phyloP scores from a whole-genome alignment of 2,797 vertebrate genomes.

The Pseudomugil tenellus region DNA sequence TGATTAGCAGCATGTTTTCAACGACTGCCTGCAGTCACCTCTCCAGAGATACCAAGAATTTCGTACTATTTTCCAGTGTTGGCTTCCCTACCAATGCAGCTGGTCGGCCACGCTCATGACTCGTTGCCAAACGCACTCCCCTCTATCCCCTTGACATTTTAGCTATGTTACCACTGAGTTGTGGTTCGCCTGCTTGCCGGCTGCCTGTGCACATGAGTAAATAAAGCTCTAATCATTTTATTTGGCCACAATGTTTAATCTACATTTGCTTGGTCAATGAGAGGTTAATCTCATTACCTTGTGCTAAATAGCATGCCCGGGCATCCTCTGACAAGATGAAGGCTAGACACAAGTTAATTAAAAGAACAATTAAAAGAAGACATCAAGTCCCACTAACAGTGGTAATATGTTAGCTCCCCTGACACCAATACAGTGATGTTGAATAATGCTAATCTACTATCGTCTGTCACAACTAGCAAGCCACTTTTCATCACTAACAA shows the following conservation, averaged over 20 bases:
- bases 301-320: conserved; percentile 69
- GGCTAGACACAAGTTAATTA: conserved; percentile 77
- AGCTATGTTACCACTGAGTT: conserved; percentile 67
- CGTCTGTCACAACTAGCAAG: conserved; percentile 52
- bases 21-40: conserved; percentile 50
- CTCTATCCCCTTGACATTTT: conserved; percentile 71
- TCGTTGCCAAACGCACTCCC: conserved; percentile 66
- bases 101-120: conserved; percentile 62
- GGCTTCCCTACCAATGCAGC: conserved; percentile 55
- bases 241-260: conserved; percentile 73
- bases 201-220: conserved; percentile 63
- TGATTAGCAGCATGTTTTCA: conserved; percentile 66
- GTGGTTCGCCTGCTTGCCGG: conserved; percentile 63
- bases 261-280: conserved; percentile 73
- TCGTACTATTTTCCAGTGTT: conserved; percentile 57
- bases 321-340: conserved; percentile 70
- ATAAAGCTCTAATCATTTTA: conserved; percentile 70
- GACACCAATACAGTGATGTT: conserved; percentile 42
- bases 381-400: conserved; percentile 54
- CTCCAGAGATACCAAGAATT: conserved; percentile 55
- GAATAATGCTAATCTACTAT: conserved; percentile 25
- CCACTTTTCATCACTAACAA: conserved; percentile 46
- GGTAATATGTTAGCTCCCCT: conserved; percentile 55
- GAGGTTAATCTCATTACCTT: conserved; percentile 78
- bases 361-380: conserved; percentile 79